Percentiles rank a stretch among this genome's conserved stretches.
Conservation (phyloP, 2,113 vertebrate species). For the Protomyctophum bolini region DNA sequence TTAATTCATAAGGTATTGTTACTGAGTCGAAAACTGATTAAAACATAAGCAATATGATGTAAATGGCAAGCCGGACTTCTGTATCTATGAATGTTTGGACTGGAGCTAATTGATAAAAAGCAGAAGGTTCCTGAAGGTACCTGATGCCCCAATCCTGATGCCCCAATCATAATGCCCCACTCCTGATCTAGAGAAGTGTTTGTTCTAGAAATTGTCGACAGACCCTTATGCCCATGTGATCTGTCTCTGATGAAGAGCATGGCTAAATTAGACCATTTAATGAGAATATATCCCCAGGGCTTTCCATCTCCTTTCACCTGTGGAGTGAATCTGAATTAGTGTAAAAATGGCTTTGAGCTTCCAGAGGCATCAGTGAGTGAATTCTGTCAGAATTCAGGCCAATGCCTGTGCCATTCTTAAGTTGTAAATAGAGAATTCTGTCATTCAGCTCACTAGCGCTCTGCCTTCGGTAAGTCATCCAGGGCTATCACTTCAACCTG, state of each 20-base stretch:
- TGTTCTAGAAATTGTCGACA: conserved; percentile 30
- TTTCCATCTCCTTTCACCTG: conserved; percentile 23
- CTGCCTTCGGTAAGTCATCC: conserved; percentile 6
- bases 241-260: conserved; percentile 28
- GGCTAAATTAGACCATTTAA: conserved; percentile 57
- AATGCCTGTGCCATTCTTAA: background rate
- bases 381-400: background rate
- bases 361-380: conserved; percentile 3
- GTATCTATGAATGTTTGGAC: conserved; percentile 4
- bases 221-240: conserved; percentile 21
- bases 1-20: too few relatives aligned
- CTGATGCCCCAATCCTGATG: conserved; percentile 23
- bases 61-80: conserved; percentile 27
- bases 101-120: conserved; percentile 34
- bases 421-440: conserved; percentile 11
- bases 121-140: conserved; percentile 8
- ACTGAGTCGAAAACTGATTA: too few relatives aligned
- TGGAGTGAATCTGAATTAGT: conserved; percentile 27
- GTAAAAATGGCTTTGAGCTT: conserved; percentile 31
- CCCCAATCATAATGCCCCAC: conserved; percentile 12
- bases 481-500: conserved; percentile 4
- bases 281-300: conserved; percentile 49
- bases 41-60: conserved; percentile 39
- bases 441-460: background rate
- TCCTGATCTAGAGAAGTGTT: conserved; percentile 34